A percentile compares a stretch with the other conserved stretches of the same genome.
Evolutionary conservation across 2,797 vertebrate species (phyloP).

Genomic region (Graptemys geographica): DNA sequence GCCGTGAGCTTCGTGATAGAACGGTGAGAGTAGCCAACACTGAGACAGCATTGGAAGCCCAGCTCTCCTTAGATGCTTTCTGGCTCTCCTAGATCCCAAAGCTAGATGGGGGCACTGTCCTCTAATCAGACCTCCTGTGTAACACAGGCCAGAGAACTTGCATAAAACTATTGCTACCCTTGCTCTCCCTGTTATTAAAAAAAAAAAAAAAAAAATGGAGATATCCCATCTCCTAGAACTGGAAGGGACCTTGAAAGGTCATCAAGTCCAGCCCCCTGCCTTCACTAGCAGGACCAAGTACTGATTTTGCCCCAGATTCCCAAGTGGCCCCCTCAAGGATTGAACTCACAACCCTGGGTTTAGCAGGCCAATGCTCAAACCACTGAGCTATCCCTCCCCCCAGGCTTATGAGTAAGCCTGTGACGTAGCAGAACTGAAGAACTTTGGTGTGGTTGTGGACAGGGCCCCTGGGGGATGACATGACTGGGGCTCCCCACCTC

Average conservation of each 20-base stretch:
- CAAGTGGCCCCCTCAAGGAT: too few relatives aligned
- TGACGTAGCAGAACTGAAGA: accelerated
- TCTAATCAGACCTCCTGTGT: neutral
- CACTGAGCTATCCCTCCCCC: too few relatives aligned
- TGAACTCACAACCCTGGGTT: too few relatives aligned
- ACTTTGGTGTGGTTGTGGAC: neutral
- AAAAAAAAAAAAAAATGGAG: too few relatives aligned
- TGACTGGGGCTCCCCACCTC: neutral
- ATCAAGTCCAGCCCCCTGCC: too few relatives aligned
- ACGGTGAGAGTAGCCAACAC: neutral
- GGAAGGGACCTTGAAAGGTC: too few relatives aligned
- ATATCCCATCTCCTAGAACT: too few relatives aligned
- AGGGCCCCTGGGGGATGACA: accelerated
- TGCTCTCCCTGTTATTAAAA: accelerated
- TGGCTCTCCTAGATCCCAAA: neutral
- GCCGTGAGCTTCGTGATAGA: neutral
- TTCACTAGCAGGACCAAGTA: too few relatives aligned
- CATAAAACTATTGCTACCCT: accelerated
- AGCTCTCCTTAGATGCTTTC: accelerated
- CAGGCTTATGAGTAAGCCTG: accelerated
- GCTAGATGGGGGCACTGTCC: too few relatives aligned
- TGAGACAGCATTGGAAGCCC: accelerated
- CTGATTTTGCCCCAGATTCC: too few relatives aligned
- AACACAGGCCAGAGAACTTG: neutral
- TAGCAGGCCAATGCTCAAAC: too few relatives aligned